Percentiles rank a stretch among this genome's conserved stretches.
Evolutionary conservation across 2,888 invertebrate species (phyloP).

Genomic region (Coleophora flavipennella): DNA sequence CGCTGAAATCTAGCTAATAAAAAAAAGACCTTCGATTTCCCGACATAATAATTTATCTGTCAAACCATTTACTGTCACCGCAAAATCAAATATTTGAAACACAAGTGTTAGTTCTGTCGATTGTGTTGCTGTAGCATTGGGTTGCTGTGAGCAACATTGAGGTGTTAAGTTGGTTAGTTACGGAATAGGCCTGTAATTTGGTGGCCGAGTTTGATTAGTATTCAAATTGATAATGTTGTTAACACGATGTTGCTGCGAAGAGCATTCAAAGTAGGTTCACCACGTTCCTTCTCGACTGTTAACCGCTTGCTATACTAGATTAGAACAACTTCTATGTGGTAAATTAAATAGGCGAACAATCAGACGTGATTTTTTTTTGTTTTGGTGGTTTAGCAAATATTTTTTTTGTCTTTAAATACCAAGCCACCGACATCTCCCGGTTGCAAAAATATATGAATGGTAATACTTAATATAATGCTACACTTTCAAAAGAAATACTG

Average conservation of each 20-base stretch:
- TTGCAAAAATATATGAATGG: too few relatives aligned
- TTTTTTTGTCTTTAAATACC: too few relatives aligned
- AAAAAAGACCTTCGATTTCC: conserved; percentile 50
- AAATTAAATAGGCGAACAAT: too few relatives aligned
- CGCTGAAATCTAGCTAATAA: conserved; percentile 36
- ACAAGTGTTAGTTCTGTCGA: conserved; percentile 16
- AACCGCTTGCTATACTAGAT: too few relatives aligned
- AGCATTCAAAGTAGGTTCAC: conserved; percentile 24
- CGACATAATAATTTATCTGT: conserved; percentile 44
- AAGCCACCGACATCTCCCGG: too few relatives aligned
- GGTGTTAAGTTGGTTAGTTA: conserved; percentile 17
- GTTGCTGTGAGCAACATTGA: conserved; percentile 19
- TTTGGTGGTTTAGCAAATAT: too few relatives aligned
- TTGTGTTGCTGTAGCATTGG: conserved; percentile 22
- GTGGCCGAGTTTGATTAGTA: conserved; percentile 24
- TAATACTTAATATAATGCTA: too few relatives aligned
- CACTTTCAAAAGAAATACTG: too few relatives aligned
- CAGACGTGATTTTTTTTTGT: too few relatives aligned
- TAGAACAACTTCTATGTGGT: too few relatives aligned
- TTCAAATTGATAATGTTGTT: conserved; percentile 26
- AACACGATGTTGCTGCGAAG: conserved; percentile 20
- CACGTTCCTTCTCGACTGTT: too few relatives aligned
- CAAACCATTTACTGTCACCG: conserved; percentile 37
- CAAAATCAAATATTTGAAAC: conserved; percentile 30
- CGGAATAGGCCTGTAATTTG: conserved; percentile 28